Conservation (phyloP, 2,797 vertebrate species). For the Platalea minor region DNA sequence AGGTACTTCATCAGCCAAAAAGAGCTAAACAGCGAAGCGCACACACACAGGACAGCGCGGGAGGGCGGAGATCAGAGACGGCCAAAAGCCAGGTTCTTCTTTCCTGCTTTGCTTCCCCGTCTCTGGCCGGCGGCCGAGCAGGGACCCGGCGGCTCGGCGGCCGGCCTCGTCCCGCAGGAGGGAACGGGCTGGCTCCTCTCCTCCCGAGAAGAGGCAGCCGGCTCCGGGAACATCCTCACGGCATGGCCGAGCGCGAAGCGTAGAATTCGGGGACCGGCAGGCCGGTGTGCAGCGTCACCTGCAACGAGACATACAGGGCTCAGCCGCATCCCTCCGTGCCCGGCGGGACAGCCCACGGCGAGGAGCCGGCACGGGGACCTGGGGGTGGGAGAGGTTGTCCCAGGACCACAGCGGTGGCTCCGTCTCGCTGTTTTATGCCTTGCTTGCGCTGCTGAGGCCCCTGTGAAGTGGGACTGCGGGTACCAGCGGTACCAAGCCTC, state of each 20-base stretch:
- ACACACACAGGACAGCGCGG: slow-evolving; percentile 32
- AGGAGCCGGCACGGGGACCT: neutral
- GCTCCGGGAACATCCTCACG: slow-evolving; percentile 43
- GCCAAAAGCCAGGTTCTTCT: neutral
- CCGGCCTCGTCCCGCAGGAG: neutral
- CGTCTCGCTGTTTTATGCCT: neutral
- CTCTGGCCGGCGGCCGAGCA: neutral
- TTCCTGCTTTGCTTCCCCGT: neutral
- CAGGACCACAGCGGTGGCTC: neutral
- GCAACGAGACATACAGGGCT: neutral
- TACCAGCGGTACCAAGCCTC: neutral
- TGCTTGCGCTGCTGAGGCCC: neutral
- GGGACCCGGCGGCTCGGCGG: neutral
- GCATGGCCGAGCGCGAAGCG: slow-evolving; percentile 77
- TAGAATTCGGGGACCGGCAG: slow-evolving; percentile 95
- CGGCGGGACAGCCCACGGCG: neutral
- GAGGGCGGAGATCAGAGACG: neutral
- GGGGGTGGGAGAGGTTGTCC: neutral
- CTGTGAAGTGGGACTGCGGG: neutral
- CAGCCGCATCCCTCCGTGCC: fast-evolving
- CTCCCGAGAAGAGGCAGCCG: slow-evolving; percentile 41
- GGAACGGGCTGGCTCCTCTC: slow-evolving; percentile 7
- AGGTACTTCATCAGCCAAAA: slow-evolving; percentile 49
- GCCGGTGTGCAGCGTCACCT: slow-evolving; percentile 96
- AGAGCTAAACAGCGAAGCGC: slow-evolving; percentile 52